Evolutionary conservation across 2,797 vertebrate genomes (phyloP).

Genomic region (Lindbergichthys nudifrons): DNA sequence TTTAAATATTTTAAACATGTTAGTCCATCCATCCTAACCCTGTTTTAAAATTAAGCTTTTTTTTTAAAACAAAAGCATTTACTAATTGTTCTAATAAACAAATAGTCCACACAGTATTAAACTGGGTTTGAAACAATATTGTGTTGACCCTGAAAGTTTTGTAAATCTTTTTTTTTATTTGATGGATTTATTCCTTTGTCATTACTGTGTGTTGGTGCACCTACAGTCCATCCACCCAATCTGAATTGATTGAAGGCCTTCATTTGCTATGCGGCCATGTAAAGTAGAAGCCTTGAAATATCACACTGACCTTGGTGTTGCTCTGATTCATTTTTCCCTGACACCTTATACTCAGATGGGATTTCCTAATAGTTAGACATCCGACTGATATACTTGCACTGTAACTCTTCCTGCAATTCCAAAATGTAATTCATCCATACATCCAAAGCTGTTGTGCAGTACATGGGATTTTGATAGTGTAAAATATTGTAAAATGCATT

Average conservation of each 20-base stretch:
- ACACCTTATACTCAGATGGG: slow-evolving; percentile 61
- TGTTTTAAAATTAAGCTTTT: neutral
- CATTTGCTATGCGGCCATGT: slow-evolving; percentile 86
- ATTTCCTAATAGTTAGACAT: slow-evolving; percentile 65
- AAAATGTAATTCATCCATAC: slow-evolving; percentile 30
- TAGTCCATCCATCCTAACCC: too few relatives aligned
- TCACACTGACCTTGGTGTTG: slow-evolving; percentile 83
- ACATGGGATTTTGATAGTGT: neutral
- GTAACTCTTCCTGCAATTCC: slow-evolving; percentile 41
- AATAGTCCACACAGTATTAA: neutral
- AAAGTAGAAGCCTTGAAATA: slow-evolving; percentile 83
- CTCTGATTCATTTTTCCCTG: slow-evolving; percentile 76
- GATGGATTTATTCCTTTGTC: slow-evolving; percentile 82
- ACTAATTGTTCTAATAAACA: slow-evolving; percentile 11
- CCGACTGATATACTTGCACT: slow-evolving; percentile 42
- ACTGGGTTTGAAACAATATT: slow-evolving; percentile 22
- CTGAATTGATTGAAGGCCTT: slow-evolving; percentile 84
- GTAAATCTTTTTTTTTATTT: slow-evolving; percentile 51
- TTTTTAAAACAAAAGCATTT: neutral
- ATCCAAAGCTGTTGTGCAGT: slow-evolving; percentile 10
- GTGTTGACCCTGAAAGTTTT: slow-evolving; percentile 52
- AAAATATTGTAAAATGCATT: slow-evolving; percentile 6
- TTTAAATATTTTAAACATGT: too few relatives aligned
- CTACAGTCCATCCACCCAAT: slow-evolving; percentile 74
- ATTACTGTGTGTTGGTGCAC: slow-evolving; percentile 70